Base-by-base conservation (phyloP, 2,113 vertebrate species). In the Conger conger region DNA sequence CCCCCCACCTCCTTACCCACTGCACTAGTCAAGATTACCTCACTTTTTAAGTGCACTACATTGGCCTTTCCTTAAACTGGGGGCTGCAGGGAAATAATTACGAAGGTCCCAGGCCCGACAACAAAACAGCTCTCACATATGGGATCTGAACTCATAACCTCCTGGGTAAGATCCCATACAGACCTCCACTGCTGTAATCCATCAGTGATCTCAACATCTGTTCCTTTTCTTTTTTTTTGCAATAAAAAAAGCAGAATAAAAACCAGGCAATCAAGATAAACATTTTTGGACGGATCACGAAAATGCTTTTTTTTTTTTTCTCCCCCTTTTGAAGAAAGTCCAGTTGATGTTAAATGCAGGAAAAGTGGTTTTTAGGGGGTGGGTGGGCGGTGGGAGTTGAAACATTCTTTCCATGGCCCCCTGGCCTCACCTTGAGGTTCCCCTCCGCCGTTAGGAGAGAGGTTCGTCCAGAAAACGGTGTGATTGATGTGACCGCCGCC, bases 401-500 rank as follows among this genome's bases (percentile, higher is more conserved):
- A 50, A 54, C 15, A 50, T 77, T 84, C 40, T 33, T 42, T 38
- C 5, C 38, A 38, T 60, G n/a, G 37, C 30, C 76, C 50, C 0
- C 20, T 63, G 23, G 17, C 76, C 95, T 91, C 42, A 99, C 98
- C 98, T 95, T 96, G 94, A 85, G 97, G 97, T 79, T 99, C 97
- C 35, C 97, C 96, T 79, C 98, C 97, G 81, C 97, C 96, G 2
- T 92, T 96, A 17, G 98, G 97, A 84, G 97, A 97, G 82, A 99
- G 96, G 89, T 99, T 99, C 54, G 98, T 99, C 98, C 98, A 99
- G 94, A 99, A 99, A 86, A 99, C 98, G n/a, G 87, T 94, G 83
- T 99, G 98, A 90, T 99, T 99, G 91, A 99, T 94, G 83, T 99
- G 98, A 40, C 98, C 98, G 18, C 98, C 98, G 13, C 98, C 98